Conservation (phyloP, 2,888 invertebrate genomes). For the Rhopalosiphum nymphaeae region DNA sequence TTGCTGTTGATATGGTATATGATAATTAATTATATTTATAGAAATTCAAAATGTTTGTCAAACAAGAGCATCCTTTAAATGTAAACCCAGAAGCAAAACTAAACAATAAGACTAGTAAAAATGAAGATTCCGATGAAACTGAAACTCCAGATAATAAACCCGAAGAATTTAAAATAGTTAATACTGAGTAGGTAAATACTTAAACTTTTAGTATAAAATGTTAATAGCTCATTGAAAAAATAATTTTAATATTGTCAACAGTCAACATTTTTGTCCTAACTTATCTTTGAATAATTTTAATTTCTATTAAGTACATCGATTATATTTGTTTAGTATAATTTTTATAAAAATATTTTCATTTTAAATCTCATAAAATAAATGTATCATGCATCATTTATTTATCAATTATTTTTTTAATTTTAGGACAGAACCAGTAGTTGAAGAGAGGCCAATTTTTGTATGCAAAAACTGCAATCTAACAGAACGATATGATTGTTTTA, state of each 20-base stretch:
- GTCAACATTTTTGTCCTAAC: background rate
- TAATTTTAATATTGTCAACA: background rate
- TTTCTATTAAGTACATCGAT: background rate
- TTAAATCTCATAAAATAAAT: background rate
- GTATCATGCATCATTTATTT: background rate
- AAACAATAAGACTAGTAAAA: background rate
- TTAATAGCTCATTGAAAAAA: background rate
- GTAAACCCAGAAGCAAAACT: background rate
- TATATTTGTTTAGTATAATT: background rate
- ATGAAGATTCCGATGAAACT: background rate
- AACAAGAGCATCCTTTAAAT: conserved; percentile 34
- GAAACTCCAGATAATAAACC: background rate
- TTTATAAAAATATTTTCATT: background rate
- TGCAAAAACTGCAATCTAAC: conserved; percentile 64
- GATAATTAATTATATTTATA: background rate
- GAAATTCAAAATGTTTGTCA: conserved; percentile 37
- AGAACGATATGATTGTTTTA: conserved; percentile 65
- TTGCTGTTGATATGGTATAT: background rate
- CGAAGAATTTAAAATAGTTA: background rate
- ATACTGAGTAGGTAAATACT: conserved; percentile 24
- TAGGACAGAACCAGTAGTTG: conserved; percentile 3
- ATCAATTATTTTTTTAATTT: conserved; percentile 12
- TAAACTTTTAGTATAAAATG: background rate
- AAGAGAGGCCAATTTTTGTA: conserved; percentile 57
- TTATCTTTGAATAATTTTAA: background rate